Evolutionary conservation across 2,113 vertebrate species (phyloP).

Genomic region (Oryzias melastigma): DNA sequence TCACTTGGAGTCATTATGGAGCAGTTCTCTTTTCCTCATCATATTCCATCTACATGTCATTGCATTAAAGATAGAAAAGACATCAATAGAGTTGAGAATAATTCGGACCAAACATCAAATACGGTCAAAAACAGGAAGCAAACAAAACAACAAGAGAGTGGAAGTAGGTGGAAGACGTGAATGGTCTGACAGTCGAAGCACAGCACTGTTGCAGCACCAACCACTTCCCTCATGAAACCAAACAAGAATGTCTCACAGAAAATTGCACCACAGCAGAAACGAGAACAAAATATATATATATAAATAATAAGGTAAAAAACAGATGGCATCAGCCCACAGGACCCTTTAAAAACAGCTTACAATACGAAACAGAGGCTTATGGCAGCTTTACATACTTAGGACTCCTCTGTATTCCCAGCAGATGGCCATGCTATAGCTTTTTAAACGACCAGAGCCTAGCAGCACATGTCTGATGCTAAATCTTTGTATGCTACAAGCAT

Average conservation of each 20-base stretch:
- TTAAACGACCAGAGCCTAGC: constrained; percentile 50
- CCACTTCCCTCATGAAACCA: constrained; percentile 35
- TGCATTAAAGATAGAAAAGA: background rate
- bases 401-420: constrained; percentile 61
- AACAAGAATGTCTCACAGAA: constrained; percentile 27
- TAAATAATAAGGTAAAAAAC: constrained; percentile 68
- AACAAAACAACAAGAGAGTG: constrained; percentile 19
- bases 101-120: background rate
- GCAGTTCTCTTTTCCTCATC: no score
- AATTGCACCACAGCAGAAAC: constrained; percentile 34
- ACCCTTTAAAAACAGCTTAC: constrained; percentile 74
- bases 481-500: constrained; percentile 29
- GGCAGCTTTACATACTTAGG: constrained; percentile 72
- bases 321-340: constrained; percentile 67
- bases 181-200: constrained; percentile 36
- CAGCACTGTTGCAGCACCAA: constrained; percentile 37
- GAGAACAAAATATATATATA: constrained; percentile 54
- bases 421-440: constrained; percentile 57
- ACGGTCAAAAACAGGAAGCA: constrained; percentile 24
- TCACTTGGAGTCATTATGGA: no score
- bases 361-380: constrained; percentile 75
- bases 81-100: constrained; percentile 1
- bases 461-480: constrained; percentile 52
- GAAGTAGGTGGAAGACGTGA: constrained; percentile 59
- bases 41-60: no score